phyloP scores from a whole-genome alignment of 2,113 vertebrate genomes.

The Protomyctophum bolini region DNA sequence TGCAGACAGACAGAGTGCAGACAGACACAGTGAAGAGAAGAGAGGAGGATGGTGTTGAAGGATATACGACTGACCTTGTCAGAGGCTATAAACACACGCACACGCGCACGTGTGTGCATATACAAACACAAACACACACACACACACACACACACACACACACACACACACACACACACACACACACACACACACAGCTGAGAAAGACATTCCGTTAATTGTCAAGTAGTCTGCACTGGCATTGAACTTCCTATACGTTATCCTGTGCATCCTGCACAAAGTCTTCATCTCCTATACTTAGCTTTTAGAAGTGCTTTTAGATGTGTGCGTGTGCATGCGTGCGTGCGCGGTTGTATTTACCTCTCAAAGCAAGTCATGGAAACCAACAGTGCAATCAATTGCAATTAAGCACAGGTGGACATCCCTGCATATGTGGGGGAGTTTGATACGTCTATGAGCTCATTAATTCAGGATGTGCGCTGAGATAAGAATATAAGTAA shows the following conservation, averaged over 20 bases:
- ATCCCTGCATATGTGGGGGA: neutral
- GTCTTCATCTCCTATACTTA: neutral
- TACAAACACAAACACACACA: neutral
- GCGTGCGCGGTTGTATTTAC: too few relatives aligned
- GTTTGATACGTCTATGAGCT: neutral
- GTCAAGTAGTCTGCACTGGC: too few relatives aligned
- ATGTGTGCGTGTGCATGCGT: too few relatives aligned
- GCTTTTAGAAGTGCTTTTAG: neutral
- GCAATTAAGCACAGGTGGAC: neutral
- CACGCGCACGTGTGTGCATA: neutral
- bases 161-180: neutral
- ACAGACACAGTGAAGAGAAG: slow-evolving; percentile 17
- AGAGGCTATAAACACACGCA: neutral
- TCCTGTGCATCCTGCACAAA: neutral
- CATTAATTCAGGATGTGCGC: neutral
- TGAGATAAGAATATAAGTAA: neutral
- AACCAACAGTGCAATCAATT: too few relatives aligned
- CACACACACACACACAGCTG: neutral
- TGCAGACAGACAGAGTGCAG: slow-evolving; percentile 47
- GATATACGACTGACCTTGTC: slow-evolving; percentile 35
- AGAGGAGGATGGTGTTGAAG: slow-evolving; percentile 23
- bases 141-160: neutral
- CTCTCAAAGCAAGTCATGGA: too few relatives aligned
- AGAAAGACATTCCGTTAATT: neutral
- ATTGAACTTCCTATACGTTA: neutral